Percentiles rank a stretch among this genome's conserved stretches.
Conservation (phyloP, 2,888 invertebrate genomes). For the Choreutis nemorana region DNA sequence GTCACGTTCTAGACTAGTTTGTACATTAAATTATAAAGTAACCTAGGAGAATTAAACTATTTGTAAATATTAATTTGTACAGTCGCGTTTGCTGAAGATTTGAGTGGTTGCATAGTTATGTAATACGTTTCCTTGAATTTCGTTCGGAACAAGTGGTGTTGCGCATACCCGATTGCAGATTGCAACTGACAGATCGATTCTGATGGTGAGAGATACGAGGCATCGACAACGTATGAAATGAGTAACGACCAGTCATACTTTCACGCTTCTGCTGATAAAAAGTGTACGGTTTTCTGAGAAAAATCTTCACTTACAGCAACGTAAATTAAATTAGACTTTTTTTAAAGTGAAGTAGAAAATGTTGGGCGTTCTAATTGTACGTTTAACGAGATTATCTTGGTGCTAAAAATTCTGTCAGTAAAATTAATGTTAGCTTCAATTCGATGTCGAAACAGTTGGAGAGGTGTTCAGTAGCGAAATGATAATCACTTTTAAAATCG, state of each 20-base stretch:
- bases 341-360: too few species aligned
- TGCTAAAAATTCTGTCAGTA: slow-evolving; percentile 39
- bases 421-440: slow-evolving; percentile 37
- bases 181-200: slow-evolving; percentile 41
- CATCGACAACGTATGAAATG: slow-evolving; percentile 23
- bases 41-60: slow-evolving; percentile 42
- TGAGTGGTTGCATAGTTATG: slow-evolving; percentile 23
- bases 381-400: too few species aligned
- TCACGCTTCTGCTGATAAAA: slow-evolving; percentile 24
- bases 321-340: too few species aligned
- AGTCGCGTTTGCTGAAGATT: slow-evolving; percentile 33
- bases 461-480: slow-evolving; percentile 47
- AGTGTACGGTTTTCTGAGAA: slow-evolving; percentile 17
- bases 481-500: slow-evolving; percentile 52
- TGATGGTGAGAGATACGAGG: slow-evolving; percentile 27
- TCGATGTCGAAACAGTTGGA: slow-evolving; percentile 41
- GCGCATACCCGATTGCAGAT: slow-evolving; percentile 24
- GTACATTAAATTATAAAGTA: slow-evolving; percentile 27
- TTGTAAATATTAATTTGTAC: slow-evolving; percentile 51
- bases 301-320: too few species aligned
- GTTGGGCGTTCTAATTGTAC: too few species aligned
- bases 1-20: slow-evolving; percentile 52
- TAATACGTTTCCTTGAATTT: slow-evolving; percentile 15
- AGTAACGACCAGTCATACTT: slow-evolving; percentile 29
- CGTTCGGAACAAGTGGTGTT: slow-evolving; percentile 18